These are phyloP conservation scores for Spizaetus ornatus DNA, from an alignment of 2,113 vertebrate species.

Conservation along the genomic window DNA sequence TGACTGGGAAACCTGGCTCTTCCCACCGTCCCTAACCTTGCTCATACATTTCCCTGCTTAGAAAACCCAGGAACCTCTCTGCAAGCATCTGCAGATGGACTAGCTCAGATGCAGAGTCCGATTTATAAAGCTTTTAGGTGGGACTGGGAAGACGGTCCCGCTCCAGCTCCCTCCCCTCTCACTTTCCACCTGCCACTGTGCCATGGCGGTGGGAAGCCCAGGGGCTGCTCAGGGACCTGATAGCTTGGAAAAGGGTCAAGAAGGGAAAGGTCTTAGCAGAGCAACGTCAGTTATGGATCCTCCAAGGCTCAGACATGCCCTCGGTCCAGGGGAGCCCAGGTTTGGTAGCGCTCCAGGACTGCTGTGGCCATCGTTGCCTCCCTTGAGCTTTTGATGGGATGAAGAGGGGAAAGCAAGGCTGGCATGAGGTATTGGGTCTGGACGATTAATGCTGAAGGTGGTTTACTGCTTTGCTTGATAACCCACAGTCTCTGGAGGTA, in stretches of 20 bases:
- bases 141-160: background rate
- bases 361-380: background rate
- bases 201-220: background rate
- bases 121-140: background rate
- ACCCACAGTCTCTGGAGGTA: background rate
- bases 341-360: background rate
- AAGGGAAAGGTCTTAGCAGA: background rate
- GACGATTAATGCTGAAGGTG: background rate
- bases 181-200: background rate
- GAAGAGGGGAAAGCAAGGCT: background rate
- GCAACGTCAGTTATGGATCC: background rate
- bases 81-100: background rate
- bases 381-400: background rate
- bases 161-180: background rate
- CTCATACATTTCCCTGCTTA: background rate
- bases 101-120: rapidly evolving
- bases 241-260: background rate
- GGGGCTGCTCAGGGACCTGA: background rate
- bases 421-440: background rate
- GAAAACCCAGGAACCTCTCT: background rate
- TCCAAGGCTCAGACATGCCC: background rate
- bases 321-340: background rate
- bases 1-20: background rate
- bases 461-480: background rate
- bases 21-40: background rate